Evolutionary conservation across 2,797 vertebrate genomes (phyloP).

Genomic region (Coendou prehensilis): DNA sequence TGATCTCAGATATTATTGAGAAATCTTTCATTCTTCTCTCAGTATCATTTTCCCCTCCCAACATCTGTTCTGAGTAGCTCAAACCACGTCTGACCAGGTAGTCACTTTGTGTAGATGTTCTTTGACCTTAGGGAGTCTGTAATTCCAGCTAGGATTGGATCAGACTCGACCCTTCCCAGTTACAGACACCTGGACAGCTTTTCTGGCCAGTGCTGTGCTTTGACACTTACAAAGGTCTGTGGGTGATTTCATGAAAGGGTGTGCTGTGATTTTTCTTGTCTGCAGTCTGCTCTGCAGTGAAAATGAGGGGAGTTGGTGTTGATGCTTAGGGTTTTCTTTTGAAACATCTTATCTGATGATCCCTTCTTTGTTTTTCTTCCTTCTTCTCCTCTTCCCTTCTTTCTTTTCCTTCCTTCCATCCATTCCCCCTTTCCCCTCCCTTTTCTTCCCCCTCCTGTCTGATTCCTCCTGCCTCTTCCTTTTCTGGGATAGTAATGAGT

Average conservation of each 20-base stretch:
- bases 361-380: fast-evolving
- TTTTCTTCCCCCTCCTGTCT: neutral
- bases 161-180: constrained; percentile 62
- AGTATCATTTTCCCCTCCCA: neutral
- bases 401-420: fast-evolving
- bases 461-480: neutral
- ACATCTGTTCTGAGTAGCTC: constrained; percentile 70
- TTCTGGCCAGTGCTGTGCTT: constrained; percentile 43
- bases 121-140: constrained; percentile 77
- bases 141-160: constrained; percentile 65
- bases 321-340: constrained; percentile 13
- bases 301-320: constrained; percentile 3
- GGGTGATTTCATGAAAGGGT: constrained; percentile 38
- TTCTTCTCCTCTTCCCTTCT: fast-evolving
- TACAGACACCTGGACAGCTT: constrained; percentile 64
- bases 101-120: constrained; percentile 64
- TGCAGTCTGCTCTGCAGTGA: neutral
- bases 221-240: constrained; percentile 38
- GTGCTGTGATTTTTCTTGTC: constrained; percentile 48
- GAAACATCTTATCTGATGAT: constrained; percentile 10
- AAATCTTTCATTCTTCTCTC: constrained; percentile 61
- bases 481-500: neutral
- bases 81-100: constrained; percentile 6
- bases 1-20: constrained; percentile 68
- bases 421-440: too few species aligned